Conservation (phyloP, 2,797 vertebrate species). For the Lacerta agilis region DNA sequence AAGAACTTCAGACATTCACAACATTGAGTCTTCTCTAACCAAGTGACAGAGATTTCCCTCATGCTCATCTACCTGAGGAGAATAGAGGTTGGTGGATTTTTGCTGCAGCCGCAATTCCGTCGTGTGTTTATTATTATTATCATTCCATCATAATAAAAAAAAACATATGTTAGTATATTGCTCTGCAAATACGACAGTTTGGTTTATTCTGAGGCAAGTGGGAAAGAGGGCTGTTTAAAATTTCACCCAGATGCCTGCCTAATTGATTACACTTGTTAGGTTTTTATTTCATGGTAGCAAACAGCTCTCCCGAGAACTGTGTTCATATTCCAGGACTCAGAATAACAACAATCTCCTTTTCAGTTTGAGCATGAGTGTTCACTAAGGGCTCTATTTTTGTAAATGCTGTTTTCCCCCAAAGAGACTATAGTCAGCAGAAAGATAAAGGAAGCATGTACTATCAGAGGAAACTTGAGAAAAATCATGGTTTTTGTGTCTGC, state of each 20-base stretch:
- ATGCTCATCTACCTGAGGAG: not conserved
- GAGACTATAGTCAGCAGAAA: constrained; percentile 14
- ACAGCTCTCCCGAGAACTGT: constrained; percentile 32
- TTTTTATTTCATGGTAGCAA: constrained; percentile 43
- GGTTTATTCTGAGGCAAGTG: constrained; percentile 37
- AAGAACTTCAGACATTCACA: not conserved
- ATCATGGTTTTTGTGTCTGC: constrained; percentile 18
- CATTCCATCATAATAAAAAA: not conserved
- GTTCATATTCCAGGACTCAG: constrained; percentile 41
- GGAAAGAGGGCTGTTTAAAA: constrained; percentile 36
- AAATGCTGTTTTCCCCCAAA: constrained; percentile 35
- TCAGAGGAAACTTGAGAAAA: constrained; percentile 4
- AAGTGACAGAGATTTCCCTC: not conserved
- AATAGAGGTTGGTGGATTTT: not conserved
- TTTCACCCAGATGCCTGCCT: constrained; percentile 39
- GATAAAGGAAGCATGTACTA: not conserved
- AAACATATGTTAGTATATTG: constrained; percentile 8
- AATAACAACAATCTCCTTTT: constrained; percentile 28
- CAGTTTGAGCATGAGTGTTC: constrained; percentile 39
- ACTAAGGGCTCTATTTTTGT: constrained; percentile 23
- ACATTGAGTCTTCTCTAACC: not conserved
- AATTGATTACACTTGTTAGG: constrained; percentile 47
- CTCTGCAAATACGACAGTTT: not conserved
- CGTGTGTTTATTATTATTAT: not conserved
- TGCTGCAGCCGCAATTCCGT: not conserved